Base-by-base conservation (phyloP, 1,140 invertebrate species). In the Aphelenchoides fujianensis region DNA sequence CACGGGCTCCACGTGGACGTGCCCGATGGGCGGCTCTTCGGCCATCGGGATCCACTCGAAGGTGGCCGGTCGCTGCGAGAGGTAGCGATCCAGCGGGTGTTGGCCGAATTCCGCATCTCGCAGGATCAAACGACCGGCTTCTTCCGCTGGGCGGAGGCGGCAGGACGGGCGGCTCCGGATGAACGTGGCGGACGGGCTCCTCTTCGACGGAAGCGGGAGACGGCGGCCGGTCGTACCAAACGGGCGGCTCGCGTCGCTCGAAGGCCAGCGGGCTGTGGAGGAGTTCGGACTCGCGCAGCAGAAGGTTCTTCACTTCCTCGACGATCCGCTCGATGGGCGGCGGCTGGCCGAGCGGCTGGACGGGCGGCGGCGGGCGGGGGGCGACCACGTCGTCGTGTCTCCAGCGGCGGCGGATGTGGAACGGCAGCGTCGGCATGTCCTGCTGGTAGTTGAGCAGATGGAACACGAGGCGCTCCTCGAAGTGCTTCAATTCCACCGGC, bases 51-150 rank as follows among this genome's bases (percentile, higher is more conserved):
- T 48, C 41, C 41, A 48, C 23, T 59, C 55, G 36, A 34, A 36
- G n/a, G 63, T 66, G 9, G 16, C n/a, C n/a, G 63, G 63, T 12
- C 63, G 63, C 3, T 35, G 63, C 23, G 16, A 30, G 12, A 66
- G 30, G 3, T 66, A 37, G 12, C 12, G 53, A 66, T 66, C 63
- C 16, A 66, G n/a, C 12, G 63, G 63, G 31, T 12, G 53, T 16
- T 16, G 31, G 27, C 31, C 36, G 27, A 34, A 66, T 30, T 66
- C 63, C 0, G 16, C 32, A 31, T 66, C 63, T 2, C 63, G 63
- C 3, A 66, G 32, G 27, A 66, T 36, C 1, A 66, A 37, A 0
- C 63, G 16, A 48, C 63, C 63, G 36, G 30, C 16, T 66, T 66
- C 63, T 19, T 19, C 31, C 23, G 12, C 12, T 48, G 12, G 41